Base-by-base conservation (phyloP, 2,888 invertebrate genomes). In the Phyllotreta cruciferae region DNA sequence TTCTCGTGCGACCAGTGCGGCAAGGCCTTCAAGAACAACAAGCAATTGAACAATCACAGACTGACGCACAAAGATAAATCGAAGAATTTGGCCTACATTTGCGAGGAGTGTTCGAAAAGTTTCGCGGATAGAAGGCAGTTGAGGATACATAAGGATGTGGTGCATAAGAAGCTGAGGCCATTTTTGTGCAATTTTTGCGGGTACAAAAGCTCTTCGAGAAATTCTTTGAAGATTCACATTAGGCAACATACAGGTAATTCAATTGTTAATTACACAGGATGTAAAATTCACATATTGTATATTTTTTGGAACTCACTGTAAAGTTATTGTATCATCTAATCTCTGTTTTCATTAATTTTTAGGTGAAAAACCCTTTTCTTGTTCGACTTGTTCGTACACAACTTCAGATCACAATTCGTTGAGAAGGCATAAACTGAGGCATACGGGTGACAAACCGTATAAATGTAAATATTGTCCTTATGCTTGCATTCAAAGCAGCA, bases 401-500 rank as follows among this genome's bases (percentile, higher is more conserved):
- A 88, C 91, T 3, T 86, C 89, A 1, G 93, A 94, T 77, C 93
- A 93, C 80, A 94, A 93, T 79, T 88, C 93, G 0, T 83, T 93
- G 69, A 83, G 93, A 24, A 85, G 93, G 1, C 94, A 94, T 80
- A 89, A 90, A 73, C 87, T 89, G 81, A 84, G 87, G 8, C 94
- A 94, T 78, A 86, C 90, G 5, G 91, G 91, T 10, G 85, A 88
- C 53, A 88, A 87, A 72, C 87, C 87, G 0, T 94, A 94, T 80
- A 87, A 88, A 70, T 94, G 94, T 76, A 87, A 88, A 49, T 87
- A 88, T 75, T 94, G 94, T 75, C 84, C 88, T 0, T 94, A 93
- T 79, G 87, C 88, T 8, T 88, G 90, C 71, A 93, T 94, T 70
- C 92, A 93, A 78, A 91, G 92, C 60, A 89, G 89, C 5, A 86